Percentiles rank a stretch among this genome's conserved stretches.
These are phyloP conservation scores for Dermatemys mawii DNA, from an alignment of 2,113 vertebrate species.

Conservation along the genomic window DNA sequence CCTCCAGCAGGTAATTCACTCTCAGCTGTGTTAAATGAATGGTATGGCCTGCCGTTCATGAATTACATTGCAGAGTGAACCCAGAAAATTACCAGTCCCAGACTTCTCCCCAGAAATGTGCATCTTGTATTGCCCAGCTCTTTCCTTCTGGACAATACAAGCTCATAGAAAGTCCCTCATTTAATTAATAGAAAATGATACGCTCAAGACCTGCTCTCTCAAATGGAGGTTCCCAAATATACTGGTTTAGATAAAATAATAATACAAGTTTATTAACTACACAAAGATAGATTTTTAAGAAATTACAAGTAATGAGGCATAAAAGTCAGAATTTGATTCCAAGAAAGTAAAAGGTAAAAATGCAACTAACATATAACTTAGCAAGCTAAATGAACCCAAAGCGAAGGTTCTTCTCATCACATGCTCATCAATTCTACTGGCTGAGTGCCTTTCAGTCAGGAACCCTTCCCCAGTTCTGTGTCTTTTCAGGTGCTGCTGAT, in stretches of 20 bases:
- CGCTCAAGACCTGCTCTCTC: neutral
- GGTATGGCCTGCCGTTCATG: neutral
- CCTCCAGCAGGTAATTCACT: neutral
- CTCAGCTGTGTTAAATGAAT: neutral
- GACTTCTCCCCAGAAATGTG: neutral
- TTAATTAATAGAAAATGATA: neutral
- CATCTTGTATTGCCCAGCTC: neutral
- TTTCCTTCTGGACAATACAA: neutral
- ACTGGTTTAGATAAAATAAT: neutral
- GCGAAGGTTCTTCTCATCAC: neutral
- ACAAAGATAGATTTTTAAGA: neutral
- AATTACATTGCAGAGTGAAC: neutral
- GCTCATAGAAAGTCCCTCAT: neutral
- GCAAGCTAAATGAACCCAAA: neutral
- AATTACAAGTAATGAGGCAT: neutral
- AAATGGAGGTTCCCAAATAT: neutral
- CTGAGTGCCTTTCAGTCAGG: neutral
- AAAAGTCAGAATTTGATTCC: neutral
- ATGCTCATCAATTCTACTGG: neutral
- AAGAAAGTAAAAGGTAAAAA: neutral
- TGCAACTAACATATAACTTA: neutral
- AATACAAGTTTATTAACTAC: neutral
- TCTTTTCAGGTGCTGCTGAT: neutral
- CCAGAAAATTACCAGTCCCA: neutral
- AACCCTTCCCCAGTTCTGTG: neutral